These are phyloP conservation scores for Tenthredo distinguenda DNA, from an alignment of 2,888 invertebrate genomes.

Conservation along the genomic window DNA sequence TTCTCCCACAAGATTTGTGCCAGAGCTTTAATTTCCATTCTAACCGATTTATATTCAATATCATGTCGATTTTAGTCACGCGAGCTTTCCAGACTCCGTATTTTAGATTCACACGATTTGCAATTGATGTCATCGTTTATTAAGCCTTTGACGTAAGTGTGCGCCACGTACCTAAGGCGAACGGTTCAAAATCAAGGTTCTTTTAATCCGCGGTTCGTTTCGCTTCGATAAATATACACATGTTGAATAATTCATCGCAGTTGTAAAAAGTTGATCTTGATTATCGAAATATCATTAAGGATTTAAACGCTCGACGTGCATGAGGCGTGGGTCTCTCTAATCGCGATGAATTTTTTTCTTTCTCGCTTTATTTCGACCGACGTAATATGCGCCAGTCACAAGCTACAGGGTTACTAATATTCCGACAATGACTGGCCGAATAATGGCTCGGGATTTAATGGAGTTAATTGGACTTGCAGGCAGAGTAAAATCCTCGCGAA, in stretches of 20 bases:
- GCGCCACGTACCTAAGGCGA: neutral
- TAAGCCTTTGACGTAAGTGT: neutral
- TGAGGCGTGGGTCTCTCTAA: neutral
- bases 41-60: neutral
- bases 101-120: slow-evolving; percentile 22
- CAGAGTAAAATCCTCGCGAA: neutral
- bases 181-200: slow-evolving; percentile 38
- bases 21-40: neutral
- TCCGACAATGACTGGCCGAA: neutral
- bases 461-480: slow-evolving; percentile 2
- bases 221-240: neutral
- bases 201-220: neutral
- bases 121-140: slow-evolving; percentile 36
- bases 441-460: neutral
- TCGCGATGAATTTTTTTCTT: neutral
- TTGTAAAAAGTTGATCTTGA: slow-evolving; percentile 28
- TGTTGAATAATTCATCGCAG: slow-evolving; percentile 32
- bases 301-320: slow-evolving; percentile 1
- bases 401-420: neutral
- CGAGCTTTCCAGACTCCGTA: neutral
- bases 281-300: neutral
- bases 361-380: neutral
- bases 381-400: neutral
- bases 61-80: neutral
- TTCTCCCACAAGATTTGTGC: neutral